Conservation (phyloP, 2,113 vertebrate genomes). For the Indicator maculatus region DNA sequence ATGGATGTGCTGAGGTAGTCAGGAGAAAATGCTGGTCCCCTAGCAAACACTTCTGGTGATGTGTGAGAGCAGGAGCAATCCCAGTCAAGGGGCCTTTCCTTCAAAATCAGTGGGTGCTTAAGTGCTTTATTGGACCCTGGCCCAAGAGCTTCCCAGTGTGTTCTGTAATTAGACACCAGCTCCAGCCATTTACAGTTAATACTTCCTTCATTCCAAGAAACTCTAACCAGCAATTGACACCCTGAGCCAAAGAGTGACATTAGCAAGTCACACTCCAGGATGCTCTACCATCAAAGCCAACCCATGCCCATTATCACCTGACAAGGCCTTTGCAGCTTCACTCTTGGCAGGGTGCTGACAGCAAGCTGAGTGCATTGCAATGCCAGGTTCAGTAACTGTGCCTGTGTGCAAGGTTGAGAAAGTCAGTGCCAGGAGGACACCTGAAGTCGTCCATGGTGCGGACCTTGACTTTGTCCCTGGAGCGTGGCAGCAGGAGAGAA, state of each 20-base stretch:
- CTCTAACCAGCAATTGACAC: not conserved
- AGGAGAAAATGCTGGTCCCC: not conserved
- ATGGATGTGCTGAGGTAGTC: not conserved
- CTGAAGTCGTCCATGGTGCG: not conserved
- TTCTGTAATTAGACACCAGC: constrained; percentile 39
- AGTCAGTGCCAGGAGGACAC: not conserved
- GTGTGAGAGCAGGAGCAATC: not conserved
- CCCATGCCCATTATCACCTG: not conserved
- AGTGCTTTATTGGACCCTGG: constrained; percentile 40
- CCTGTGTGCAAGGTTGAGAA: not conserved
- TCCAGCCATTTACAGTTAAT: constrained; percentile 51
- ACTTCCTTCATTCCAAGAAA: constrained; percentile 61
- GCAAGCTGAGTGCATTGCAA: not conserved
- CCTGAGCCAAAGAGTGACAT: not conserved
- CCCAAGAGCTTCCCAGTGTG: constrained; percentile 35
- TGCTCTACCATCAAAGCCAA: not conserved
- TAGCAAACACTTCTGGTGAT: not conserved
- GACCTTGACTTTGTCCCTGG: not conserved
- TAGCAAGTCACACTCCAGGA: not conserved
- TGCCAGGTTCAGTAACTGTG: not conserved
- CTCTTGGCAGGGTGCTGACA: not conserved
- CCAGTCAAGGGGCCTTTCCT: constrained; percentile 32
- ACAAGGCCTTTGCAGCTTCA: rapidly evolving
- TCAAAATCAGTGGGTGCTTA: constrained; percentile 52
- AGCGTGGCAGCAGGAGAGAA: not conserved